A percentile compares a stretch with the other conserved stretches of the same genome.
phyloP scores from a whole-genome alignment of 2,113 vertebrate species.

The Thamnophis sirtalis region DNA sequence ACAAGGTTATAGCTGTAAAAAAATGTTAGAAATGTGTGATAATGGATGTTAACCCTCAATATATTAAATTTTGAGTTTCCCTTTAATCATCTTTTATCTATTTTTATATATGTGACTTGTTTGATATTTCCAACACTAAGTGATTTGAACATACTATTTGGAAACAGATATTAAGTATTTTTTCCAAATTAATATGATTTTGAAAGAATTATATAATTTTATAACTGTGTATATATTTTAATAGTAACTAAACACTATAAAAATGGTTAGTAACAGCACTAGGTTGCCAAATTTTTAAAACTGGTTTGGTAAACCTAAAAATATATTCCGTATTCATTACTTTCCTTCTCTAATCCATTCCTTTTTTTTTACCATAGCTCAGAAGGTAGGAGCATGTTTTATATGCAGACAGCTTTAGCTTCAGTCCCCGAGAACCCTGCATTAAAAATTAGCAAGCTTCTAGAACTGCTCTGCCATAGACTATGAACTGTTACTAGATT shows the following conservation, averaged over 20 bases:
- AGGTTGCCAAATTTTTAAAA: not conserved
- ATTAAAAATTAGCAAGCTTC: not conserved
- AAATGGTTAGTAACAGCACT: not conserved
- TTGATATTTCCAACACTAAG: conserved; percentile 1
- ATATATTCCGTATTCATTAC: not conserved
- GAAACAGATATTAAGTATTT: not conserved
- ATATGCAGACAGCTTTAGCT: not conserved
- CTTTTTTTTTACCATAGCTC: not conserved
- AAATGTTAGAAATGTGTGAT: not conserved
- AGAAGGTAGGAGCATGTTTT: not conserved
- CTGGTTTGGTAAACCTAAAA: not conserved
- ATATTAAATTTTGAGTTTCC: not conserved
- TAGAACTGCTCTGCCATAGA: not conserved
- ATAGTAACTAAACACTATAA: not conserved
- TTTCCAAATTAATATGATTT: not conserved
- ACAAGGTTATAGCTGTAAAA: not conserved
- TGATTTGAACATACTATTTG: not conserved
- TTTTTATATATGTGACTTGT: not conserved
- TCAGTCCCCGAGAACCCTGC: not conserved
- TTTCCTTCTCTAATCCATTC: not conserved
- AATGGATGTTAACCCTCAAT: not conserved
- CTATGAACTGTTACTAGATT: not conserved
- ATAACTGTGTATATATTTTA: not conserved
- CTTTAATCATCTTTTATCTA: not conserved
- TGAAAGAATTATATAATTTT: not conserved